Base-by-base conservation (phyloP, 2,888 invertebrate species). In the Brenthis hecate region DNA sequence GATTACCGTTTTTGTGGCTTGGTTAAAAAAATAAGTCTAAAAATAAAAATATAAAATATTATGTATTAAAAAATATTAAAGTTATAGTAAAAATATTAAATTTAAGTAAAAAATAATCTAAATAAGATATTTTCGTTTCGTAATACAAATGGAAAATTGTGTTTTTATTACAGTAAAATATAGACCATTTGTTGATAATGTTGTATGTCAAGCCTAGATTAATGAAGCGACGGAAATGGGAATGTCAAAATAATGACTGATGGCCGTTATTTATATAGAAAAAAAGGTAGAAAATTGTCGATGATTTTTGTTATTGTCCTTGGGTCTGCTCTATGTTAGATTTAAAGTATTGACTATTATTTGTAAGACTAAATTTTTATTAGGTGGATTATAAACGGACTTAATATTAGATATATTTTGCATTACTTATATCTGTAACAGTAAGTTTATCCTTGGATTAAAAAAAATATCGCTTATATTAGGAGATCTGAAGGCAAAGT, bases 191-290 rank as follows among this genome's bases (percentile, higher is more conserved):
- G 60, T 50, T 50, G 60, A 60, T 60, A 50, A 60, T 60, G 28
- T 60, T 60, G 32, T 50, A 60, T 60, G 60, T 60, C 60, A 50
- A 60, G 60, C 50, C 60, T 60, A 50, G 60, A 60, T 60, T 60
- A 60, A 60, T 60, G 60, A 60, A 60, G 60, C 50, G 50, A 50
- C 60, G 60, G 60, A 50, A 60, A 60, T 60, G 60, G 50, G 60
- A 50, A 60, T 28, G 60, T 60, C 60, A 60, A 13, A 60, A 60
- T 60, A 60, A 60, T 60, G 60, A 60, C n/a, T 28, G 60, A 60
- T 60, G 60, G 6, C 50, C 60, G 60, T 60, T 16, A 23, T 28
- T 6, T 50, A 13, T 48, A 28, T 50, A 50, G 13, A 50, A 48
- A 60, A 60, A 60, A 60, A 32, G 28, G 16, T 60, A 23, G 48